These are phyloP conservation scores for Echinarachnius parma DNA, from an alignment of 53 echinoderm and acorn worm species.

Conservation along the genomic window DNA sequence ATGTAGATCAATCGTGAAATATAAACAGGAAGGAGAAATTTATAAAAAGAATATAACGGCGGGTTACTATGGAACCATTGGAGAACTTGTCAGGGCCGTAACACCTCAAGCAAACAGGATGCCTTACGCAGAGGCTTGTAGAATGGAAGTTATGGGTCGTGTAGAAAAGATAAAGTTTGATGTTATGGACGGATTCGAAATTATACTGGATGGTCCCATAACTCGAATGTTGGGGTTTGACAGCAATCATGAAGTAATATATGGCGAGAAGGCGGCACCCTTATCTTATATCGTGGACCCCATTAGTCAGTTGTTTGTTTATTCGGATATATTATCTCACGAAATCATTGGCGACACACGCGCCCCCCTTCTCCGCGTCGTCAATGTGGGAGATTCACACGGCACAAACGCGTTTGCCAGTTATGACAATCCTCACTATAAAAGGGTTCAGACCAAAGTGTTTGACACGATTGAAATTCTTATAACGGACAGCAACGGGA, in stretches of 20 bases:
- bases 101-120: background rate
- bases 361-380: slow-evolving; percentile 49
- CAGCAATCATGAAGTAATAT: background rate
- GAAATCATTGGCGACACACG: slow-evolving; percentile 30
- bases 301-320: slow-evolving; percentile 37
- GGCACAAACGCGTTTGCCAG: slow-evolving; percentile 16
- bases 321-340: slow-evolving; percentile 35
- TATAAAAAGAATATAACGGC: background rate
- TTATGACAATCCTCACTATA: slow-evolving; percentile 49
- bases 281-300: background rate
- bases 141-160: background rate
- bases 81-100: background rate
- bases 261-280: background rate
- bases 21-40: background rate
- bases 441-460: slow-evolving; percentile 18
- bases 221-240: slow-evolving; percentile 20
- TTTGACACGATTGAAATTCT: slow-evolving; percentile 41
- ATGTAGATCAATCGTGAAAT: background rate
- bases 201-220: background rate
- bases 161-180: background rate
- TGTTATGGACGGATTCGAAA: background rate
- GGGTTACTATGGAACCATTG: background rate
- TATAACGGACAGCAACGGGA: slow-evolving; percentile 40
- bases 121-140: background rate
- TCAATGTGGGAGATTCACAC: slow-evolving; percentile 37